These are phyloP conservation scores for Oostethus manadensis DNA, from an alignment of 2,113 vertebrate genomes.

Conservation along the genomic window DNA sequence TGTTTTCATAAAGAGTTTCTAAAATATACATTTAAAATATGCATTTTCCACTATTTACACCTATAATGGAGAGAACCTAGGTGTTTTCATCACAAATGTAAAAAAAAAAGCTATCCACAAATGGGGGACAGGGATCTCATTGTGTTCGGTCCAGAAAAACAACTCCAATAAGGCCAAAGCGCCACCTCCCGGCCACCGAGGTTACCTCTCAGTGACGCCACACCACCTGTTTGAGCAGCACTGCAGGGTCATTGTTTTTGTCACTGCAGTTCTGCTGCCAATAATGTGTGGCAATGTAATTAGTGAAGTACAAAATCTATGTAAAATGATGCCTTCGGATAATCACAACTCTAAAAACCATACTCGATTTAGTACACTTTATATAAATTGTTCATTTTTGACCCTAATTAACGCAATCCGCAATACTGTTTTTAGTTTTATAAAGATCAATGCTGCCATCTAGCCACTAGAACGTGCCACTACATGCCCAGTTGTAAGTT, in stretches of 20 bases:
- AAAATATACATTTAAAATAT: too few species aligned
- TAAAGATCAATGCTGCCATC: constrained; percentile 21
- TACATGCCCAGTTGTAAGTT: neutral
- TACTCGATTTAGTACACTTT: neutral
- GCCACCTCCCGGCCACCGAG: constrained; percentile 36
- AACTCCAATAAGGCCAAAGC: constrained; percentile 33
- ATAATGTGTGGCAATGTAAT: neutral
- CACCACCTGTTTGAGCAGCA: constrained; percentile 52
- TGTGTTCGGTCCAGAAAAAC: constrained; percentile 42
- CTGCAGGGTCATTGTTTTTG: neutral
- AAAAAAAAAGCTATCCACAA: constrained; percentile 11
- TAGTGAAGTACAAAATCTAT: neutral
- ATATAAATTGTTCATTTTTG: neutral
- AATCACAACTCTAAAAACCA: too few species aligned
- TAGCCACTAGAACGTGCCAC: neutral
- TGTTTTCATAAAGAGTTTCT: too few species aligned
- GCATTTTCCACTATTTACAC: neutral
- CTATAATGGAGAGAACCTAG: too few species aligned
- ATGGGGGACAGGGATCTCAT: constrained; percentile 18
- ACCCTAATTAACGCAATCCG: neutral
- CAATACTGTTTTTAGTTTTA: neutral
- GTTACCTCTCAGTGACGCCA: neutral
- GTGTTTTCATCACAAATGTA: neutral
- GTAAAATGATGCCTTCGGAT: too few species aligned
- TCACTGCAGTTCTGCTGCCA: neutral